Percentiles rank a stretch among this genome's conserved stretches.
These are phyloP conservation scores for Mellivora capensis DNA, from an alignment of 2,113 vertebrate genomes.

Conservation along the genomic window DNA sequence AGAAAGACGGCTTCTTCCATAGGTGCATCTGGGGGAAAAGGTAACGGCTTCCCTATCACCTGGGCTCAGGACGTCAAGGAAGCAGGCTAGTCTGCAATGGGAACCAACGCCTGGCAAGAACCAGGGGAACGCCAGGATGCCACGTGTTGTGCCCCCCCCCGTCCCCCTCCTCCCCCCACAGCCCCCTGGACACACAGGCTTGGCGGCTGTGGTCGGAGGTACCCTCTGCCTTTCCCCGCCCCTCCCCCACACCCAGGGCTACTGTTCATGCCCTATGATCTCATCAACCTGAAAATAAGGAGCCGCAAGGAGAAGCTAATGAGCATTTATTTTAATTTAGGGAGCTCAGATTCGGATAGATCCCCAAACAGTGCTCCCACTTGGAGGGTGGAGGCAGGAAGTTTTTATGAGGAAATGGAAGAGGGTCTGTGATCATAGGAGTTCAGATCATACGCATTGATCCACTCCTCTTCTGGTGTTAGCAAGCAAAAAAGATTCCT, in stretches of 20 bases:
- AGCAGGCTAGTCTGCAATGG: background rate
- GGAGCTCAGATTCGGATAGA: background rate
- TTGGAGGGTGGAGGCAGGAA: background rate
- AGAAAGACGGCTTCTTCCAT: background rate
- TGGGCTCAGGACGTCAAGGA: background rate
- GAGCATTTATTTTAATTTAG: background rate
- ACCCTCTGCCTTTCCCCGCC: background rate
- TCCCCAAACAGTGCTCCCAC: background rate
- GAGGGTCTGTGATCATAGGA: background rate
- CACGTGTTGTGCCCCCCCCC: accelerated
- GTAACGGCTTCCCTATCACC: background rate
- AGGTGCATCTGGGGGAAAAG: background rate
- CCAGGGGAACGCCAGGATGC: accelerated
- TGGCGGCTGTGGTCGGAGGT: accelerated
- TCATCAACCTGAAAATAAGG: background rate
- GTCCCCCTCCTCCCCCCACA: too few relatives aligned
- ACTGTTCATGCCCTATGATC: background rate
- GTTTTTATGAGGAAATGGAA: background rate
- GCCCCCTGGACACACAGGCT: background rate
- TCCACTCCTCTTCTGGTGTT: background rate
- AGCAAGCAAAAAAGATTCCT: background rate
- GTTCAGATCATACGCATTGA: background rate
- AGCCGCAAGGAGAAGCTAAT: background rate
- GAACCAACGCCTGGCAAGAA: background rate
- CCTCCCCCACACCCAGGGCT: background rate